phyloP scores from a whole-genome alignment of 2,888 invertebrate species.

The Stictocephala bisonia region DNA sequence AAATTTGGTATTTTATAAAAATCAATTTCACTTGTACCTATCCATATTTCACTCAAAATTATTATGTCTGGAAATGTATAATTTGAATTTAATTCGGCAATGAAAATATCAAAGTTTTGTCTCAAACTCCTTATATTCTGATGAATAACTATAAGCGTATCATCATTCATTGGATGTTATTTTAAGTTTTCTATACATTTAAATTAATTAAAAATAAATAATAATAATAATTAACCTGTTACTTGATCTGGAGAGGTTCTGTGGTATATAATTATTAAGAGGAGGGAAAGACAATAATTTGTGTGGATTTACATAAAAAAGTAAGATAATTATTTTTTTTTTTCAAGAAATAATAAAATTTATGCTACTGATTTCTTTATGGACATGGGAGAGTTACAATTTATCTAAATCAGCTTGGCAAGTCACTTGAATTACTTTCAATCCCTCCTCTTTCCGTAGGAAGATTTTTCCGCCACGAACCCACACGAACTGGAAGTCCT shows the following conservation, averaged over 20 bases:
- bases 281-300: too few species aligned
- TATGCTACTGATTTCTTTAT: too few species aligned
- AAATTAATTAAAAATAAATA: background rate
- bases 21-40: constrained; percentile 4
- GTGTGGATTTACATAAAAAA: too few species aligned
- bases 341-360: background rate
- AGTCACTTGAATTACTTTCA: background rate
- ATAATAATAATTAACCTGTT: too few species aligned
- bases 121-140: constrained; percentile 20
- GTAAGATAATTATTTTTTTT: background rate
- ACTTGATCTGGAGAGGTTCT: too few species aligned
- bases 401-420: background rate
- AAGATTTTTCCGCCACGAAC: constrained; percentile 34
- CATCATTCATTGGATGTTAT: background rate
- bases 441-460: constrained; percentile 14
- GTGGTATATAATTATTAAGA: too few species aligned
- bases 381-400: background rate
- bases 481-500: constrained; percentile 43
- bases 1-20: constrained; percentile 3
- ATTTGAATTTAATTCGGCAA: background rate
- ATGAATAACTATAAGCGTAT: background rate
- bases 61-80: background rate
- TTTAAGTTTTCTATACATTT: background rate
- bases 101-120: background rate
- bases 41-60: constrained; percentile 22